phyloP scores from a whole-genome alignment of 2,888 invertebrate species.

The Pegoplata infirma region DNA sequence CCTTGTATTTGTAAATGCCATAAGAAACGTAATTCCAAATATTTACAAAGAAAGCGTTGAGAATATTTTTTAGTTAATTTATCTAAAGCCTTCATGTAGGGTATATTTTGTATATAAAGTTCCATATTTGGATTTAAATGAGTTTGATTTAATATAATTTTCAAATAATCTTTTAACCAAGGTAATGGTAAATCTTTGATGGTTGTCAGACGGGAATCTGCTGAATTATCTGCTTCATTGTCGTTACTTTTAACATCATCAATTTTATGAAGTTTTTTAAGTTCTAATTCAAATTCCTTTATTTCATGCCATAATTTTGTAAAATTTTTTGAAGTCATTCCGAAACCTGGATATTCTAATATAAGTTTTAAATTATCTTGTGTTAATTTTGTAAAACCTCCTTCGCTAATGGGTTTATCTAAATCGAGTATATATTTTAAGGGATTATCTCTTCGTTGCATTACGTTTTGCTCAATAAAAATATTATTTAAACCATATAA shows the following conservation, averaged over 20 bases:
- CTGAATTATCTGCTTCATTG: constrained; percentile 21
- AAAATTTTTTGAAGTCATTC: background rate
- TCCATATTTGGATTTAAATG: constrained; percentile 38
- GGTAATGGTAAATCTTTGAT: constrained; percentile 52
- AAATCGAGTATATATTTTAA: constrained; percentile 51
- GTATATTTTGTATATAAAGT: constrained; percentile 58
- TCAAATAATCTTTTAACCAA: constrained; percentile 60
- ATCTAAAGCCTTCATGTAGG: constrained; percentile 59
- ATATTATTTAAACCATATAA: constrained; percentile 64
- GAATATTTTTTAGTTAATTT: constrained; percentile 44
- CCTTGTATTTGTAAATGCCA: constrained; percentile 56
- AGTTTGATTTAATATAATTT: constrained; percentile 46
- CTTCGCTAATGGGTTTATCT: constrained; percentile 60
- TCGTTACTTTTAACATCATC: constrained; percentile 56
- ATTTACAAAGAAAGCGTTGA: constrained; percentile 61
- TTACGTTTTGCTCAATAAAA: constrained; percentile 60
- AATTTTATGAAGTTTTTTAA: constrained; percentile 42
- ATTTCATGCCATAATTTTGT: constrained; percentile 51
- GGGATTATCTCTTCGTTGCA: constrained; percentile 38
- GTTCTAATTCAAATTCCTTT: constrained; percentile 51
- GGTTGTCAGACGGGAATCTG: constrained; percentile 21
- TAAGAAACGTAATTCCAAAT: constrained; percentile 63
- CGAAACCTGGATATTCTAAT: too few species aligned
- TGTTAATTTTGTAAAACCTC: constrained; percentile 56
- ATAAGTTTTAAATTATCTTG: constrained; percentile 25